Evolutionary conservation across 2,888 invertebrate genomes (phyloP).

Genomic region (Timandra comae): DNA sequence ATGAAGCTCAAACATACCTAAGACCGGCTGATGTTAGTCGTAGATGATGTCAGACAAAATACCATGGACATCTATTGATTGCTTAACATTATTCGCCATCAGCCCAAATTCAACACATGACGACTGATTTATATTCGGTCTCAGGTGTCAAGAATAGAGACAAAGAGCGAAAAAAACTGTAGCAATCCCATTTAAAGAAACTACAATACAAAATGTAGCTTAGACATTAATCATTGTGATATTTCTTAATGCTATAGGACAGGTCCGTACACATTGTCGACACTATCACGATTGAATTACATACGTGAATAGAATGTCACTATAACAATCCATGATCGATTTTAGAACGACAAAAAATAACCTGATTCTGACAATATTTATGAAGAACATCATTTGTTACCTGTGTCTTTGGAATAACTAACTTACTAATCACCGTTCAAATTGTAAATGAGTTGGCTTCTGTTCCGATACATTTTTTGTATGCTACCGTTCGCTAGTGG

Average conservation of each 20-base stretch:
- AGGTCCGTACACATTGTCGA: slow-evolving; percentile 38
- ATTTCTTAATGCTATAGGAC: slow-evolving; percentile 45
- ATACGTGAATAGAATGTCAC: slow-evolving; percentile 29
- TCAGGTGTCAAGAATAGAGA: slow-evolving; percentile 63
- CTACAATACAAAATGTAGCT: slow-evolving; percentile 31
- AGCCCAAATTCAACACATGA: slow-evolving; percentile 57
- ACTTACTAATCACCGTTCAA: slow-evolving; percentile 35
- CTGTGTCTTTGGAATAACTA: slow-evolving; percentile 31
- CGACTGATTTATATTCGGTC: slow-evolving; percentile 65
- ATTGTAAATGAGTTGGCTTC: slow-evolving; percentile 34
- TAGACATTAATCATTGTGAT: slow-evolving; percentile 51
- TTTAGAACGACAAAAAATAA: slow-evolving; percentile 32
- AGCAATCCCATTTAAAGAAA: slow-evolving; percentile 54
- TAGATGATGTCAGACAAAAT: slow-evolving; percentile 55
- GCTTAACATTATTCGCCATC: slow-evolving; percentile 48
- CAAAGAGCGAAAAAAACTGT: slow-evolving; percentile 51
- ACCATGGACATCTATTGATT: slow-evolving; percentile 55
- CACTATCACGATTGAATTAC: slow-evolving; percentile 34
- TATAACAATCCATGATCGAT: slow-evolving; percentile 34
- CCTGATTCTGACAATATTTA: slow-evolving; percentile 37
- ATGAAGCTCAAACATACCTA: slow-evolving; percentile 41
- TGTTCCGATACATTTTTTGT: slow-evolving; percentile 34
- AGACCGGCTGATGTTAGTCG: slow-evolving; percentile 39
- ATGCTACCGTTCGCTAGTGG: slow-evolving; percentile 18
- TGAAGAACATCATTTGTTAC: slow-evolving; percentile 40